These are phyloP conservation scores for Tragelaphus scriptus DNA, from an alignment of 2,113 vertebrate genomes.

Conservation along the genomic window DNA sequence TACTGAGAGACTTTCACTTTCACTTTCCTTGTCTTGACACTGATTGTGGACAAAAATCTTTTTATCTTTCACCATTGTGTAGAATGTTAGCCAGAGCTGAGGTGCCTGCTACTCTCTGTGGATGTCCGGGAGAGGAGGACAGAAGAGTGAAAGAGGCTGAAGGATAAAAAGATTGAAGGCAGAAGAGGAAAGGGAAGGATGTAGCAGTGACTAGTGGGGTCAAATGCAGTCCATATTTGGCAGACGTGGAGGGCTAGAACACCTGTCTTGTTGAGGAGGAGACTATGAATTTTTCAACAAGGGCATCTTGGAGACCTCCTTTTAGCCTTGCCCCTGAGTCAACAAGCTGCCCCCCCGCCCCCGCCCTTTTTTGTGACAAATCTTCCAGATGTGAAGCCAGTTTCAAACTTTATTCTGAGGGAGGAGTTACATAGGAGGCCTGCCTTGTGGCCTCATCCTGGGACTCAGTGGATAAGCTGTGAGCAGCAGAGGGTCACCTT, in stretches of 20 bases:
- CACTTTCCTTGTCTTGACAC: not conserved
- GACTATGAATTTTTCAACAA: not conserved
- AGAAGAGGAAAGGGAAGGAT: not conserved
- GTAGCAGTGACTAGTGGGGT: fast-evolving
- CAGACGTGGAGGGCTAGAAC: not conserved
- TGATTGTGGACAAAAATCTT: not conserved
- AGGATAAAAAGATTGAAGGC: not conserved
- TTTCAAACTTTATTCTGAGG: not conserved
- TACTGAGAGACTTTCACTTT: not conserved
- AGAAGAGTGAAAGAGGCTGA: not conserved
- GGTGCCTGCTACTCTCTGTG: fast-evolving
- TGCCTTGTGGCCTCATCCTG: fast-evolving
- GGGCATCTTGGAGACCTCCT: not conserved
- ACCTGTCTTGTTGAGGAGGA: not conserved
- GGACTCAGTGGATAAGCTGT: not conserved
- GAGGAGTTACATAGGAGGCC: no score
- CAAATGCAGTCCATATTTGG: not conserved
- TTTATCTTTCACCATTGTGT: not conserved
- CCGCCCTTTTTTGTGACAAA: no score
- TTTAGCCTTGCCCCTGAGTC: not conserved
- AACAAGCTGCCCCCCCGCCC: not conserved
- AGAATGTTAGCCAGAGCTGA: not conserved
- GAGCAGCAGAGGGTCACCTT: not conserved
- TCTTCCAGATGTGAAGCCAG: not conserved
- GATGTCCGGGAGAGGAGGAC: not conserved